A percentile compares a stretch with the other conserved stretches of the same genome.
These are phyloP conservation scores for Aegypius monachus DNA, from an alignment of 2,113 vertebrate species.

Conservation along the genomic window DNA sequence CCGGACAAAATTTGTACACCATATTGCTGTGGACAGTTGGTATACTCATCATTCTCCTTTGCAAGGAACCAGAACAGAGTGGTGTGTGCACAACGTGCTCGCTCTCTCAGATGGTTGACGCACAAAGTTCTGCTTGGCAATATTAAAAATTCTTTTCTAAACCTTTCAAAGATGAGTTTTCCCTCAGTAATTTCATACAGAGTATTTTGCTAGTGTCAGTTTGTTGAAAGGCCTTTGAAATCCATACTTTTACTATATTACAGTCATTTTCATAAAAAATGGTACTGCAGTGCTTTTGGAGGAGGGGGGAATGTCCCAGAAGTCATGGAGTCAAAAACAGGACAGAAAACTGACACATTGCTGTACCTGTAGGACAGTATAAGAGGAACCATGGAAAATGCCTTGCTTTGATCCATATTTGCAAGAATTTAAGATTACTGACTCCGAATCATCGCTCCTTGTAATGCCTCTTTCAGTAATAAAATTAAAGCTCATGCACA, in stretches of 20 bases:
- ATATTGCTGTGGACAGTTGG: not conserved
- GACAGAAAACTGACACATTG: not conserved
- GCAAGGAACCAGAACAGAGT: not conserved
- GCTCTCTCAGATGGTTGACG: not conserved
- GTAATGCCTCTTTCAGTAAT: not conserved
- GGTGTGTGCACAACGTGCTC: not conserved
- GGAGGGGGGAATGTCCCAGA: not conserved
- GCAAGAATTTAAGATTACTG: not conserved
- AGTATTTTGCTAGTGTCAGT: not conserved
- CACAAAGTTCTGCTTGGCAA: not conserved
- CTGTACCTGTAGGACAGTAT: not conserved
- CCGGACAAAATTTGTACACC: too few species aligned
- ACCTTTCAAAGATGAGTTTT: not conserved
- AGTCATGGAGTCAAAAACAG: not conserved
- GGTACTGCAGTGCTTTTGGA: not conserved
- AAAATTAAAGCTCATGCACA: not conserved
- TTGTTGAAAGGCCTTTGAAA: not conserved
- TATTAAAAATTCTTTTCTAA: not conserved
- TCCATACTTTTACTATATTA: not conserved
- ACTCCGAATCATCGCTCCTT: not conserved
- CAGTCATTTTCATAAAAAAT: not conserved
- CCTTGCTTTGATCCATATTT: not conserved
- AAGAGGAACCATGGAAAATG: not conserved
- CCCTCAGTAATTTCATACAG: not conserved
- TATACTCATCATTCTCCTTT: too few species aligned